Evolutionary conservation across 2,113 vertebrate genomes (phyloP).

Genomic region (Amblyopsis rosae): DNA sequence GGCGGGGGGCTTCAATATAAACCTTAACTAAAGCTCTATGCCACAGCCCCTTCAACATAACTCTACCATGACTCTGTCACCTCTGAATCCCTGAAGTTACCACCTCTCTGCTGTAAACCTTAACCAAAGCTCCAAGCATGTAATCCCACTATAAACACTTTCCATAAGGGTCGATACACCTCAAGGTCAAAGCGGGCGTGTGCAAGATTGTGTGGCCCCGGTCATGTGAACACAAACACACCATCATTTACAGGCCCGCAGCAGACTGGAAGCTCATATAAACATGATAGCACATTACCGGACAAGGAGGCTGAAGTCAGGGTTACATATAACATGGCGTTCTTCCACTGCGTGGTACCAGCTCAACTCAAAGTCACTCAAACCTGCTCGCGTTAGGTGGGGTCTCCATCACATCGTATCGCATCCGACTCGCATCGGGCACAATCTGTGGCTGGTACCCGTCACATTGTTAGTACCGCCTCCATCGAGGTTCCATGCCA

Average conservation of each 20-base stretch:
- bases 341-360: too few relatives aligned
- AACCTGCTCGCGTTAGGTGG: too few relatives aligned
- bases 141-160: neutral
- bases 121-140: neutral
- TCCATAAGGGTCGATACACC: neutral
- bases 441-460: too few relatives aligned
- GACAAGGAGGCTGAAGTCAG: neutral
- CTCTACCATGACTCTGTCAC: too few relatives aligned
- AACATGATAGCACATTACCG: neutral
- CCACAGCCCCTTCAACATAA: too few relatives aligned
- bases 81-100: neutral
- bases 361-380: too few relatives aligned
- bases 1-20: too few relatives aligned
- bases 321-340: neutral
- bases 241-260: constrained; percentile 1
- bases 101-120: neutral
- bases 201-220: neutral
- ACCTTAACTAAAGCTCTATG: too few relatives aligned
- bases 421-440: too few relatives aligned
- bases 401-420: too few relatives aligned
- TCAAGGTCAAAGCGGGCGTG: neutral
- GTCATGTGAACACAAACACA: neutral
- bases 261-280: constrained; percentile 8
- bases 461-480: too few relatives aligned
- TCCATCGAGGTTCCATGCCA: too few relatives aligned